Conservation (phyloP, 2,888 invertebrate species). For the Pteria penguin region DNA sequence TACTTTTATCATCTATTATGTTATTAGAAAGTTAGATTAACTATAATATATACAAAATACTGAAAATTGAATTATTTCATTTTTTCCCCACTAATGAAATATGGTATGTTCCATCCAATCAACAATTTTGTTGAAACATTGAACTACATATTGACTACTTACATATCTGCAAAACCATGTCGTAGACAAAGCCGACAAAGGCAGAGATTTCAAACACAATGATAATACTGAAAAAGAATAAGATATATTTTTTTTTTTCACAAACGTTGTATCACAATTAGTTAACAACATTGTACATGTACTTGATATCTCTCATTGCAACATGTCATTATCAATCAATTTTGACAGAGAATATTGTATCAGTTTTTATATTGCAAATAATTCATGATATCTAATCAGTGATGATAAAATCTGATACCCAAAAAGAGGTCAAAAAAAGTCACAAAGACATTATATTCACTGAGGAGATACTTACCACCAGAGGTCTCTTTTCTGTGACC, state of each 20-base stretch:
- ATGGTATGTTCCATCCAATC: too few species aligned
- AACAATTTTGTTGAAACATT: background rate
- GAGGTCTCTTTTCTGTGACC: slow-evolving; percentile 81
- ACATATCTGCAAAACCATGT: slow-evolving; percentile 74
- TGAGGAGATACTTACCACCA: slow-evolving; percentile 80
- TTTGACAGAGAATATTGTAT: too few species aligned
- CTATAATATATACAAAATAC: too few species aligned
- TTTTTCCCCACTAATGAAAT: too few species aligned
- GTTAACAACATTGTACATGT: too few species aligned
- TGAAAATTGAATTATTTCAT: too few species aligned
- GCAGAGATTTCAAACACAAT: slow-evolving; percentile 82
- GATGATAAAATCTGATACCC: background rate
- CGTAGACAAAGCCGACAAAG: slow-evolving; percentile 75
- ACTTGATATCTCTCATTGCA: too few species aligned
- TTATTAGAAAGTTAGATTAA: too few species aligned
- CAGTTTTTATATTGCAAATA: background rate
- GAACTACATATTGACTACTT: slow-evolving; percentile 46
- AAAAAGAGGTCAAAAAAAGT: background rate
- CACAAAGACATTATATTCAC: background rate
- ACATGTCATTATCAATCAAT: too few species aligned
- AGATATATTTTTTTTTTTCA: too few species aligned
- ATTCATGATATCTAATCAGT: background rate
- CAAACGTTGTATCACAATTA: too few species aligned
- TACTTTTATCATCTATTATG: too few species aligned
- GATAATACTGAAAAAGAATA: slow-evolving; percentile 78